A percentile compares a stretch with the other conserved stretches of the same genome.
phyloP scores from a whole-genome alignment of 2,797 vertebrate genomes.

The Pelobates cultripes region DNA sequence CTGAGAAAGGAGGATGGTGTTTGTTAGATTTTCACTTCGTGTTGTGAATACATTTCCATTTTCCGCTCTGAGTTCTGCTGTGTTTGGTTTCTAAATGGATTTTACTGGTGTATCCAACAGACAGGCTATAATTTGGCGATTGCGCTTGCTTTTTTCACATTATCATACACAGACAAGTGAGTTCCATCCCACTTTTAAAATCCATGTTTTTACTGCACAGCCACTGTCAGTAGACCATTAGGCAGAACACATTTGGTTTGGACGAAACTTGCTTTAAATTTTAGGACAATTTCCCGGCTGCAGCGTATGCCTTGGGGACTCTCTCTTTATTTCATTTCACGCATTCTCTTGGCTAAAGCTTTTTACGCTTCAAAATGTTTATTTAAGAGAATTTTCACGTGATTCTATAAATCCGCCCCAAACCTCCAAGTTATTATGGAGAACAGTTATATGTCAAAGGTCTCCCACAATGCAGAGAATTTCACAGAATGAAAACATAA shows the following conservation, averaged over 20 bases:
- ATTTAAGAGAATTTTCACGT: no score
- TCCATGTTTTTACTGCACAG: slow-evolving; percentile 9
- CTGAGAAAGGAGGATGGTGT: not conserved
- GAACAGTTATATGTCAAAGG: no score
- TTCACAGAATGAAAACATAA: no score
- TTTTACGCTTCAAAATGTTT: no score
- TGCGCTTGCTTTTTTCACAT: slow-evolving; percentile 15
- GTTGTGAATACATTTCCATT: slow-evolving; percentile 41
- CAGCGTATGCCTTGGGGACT: not conserved
- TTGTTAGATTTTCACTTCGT: not conserved
- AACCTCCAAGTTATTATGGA: no score
- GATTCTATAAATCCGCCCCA: no score
- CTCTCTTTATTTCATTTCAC: not conserved
- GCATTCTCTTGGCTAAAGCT: no score
- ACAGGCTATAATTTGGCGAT: slow-evolving; percentile 36
- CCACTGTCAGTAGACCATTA: slow-evolving; percentile 15
- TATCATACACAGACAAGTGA: slow-evolving; percentile 35
- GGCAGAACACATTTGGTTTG: not conserved
- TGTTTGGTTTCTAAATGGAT: slow-evolving; percentile 16
- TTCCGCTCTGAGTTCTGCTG: slow-evolving; percentile 6
- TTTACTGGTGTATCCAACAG: slow-evolving; percentile 21
- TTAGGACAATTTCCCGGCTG: not conserved
- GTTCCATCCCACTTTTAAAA: slow-evolving; percentile 10
- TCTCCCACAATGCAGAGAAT: no score
- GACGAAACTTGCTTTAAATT: slow-evolving; percentile 12